Conservation (phyloP, 2,113 vertebrate genomes). For the Thunnus thynnus region DNA sequence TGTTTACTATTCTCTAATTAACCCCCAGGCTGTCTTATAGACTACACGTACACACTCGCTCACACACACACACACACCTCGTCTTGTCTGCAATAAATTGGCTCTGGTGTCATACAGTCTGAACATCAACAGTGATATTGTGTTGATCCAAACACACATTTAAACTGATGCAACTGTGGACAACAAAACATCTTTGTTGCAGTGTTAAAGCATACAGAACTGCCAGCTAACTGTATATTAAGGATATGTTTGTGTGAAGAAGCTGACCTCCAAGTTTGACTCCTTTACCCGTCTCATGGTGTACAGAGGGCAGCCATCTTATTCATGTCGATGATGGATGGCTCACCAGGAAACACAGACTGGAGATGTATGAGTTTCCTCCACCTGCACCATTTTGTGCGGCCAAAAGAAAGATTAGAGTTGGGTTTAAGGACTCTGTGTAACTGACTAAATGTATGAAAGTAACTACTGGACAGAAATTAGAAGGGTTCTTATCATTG, state of each 20-base stretch:
- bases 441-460: background rate
- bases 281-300: constrained; percentile 29
- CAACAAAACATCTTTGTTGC: background rate
- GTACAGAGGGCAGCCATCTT: constrained; percentile 15
- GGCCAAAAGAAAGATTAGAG: constrained; percentile 18
- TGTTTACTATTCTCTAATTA: constrained; percentile 86
- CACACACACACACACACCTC: constrained; percentile 33
- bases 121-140: constrained; percentile 51
- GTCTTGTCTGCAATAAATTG: constrained; percentile 49
- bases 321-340: constrained; percentile 52
- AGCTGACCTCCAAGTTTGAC: constrained; percentile 55
- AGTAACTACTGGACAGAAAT: background rate
- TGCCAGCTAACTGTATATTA: constrained; percentile 14
- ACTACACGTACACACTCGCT: constrained; percentile 57
- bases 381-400: constrained; percentile 22
- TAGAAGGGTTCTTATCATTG: background rate
- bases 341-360: constrained; percentile 34
- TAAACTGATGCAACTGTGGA: constrained; percentile 18
- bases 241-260: constrained; percentile 21
- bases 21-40: constrained; percentile 80
- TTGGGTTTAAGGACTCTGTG: background rate
- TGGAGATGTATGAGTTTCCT: constrained; percentile 47
- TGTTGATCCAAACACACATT: constrained; percentile 40
- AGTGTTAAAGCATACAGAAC: background rate
- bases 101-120: constrained; percentile 45